Conservation (phyloP, 2,888 invertebrate genomes). For the Drosophila conformis region DNA sequence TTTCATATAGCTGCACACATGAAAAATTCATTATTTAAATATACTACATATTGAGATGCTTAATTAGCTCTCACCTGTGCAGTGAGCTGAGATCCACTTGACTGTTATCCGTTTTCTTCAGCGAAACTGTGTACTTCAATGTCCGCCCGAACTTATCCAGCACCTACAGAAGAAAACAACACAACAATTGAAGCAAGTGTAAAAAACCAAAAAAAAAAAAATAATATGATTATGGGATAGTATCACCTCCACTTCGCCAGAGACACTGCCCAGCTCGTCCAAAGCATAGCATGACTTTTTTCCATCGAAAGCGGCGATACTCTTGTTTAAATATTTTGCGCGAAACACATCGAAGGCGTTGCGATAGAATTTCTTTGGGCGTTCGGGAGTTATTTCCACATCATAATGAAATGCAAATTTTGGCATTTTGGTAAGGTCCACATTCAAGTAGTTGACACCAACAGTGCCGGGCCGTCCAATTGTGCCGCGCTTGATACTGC, state of each 20-base stretch:
- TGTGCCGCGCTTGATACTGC: slow-evolving; percentile 74
- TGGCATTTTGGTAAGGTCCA: slow-evolving; percentile 86
- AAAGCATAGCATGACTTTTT: slow-evolving; percentile 88
- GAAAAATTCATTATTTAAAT: neutral
- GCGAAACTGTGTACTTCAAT: slow-evolving; percentile 66
- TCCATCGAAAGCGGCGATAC: slow-evolving; percentile 90
- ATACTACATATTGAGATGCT: neutral
- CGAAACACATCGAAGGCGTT: slow-evolving; percentile 85
- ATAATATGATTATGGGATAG: neutral
- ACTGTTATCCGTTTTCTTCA: slow-evolving; percentile 74
- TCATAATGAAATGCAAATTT: slow-evolving; percentile 91
- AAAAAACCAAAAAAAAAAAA: neutral
- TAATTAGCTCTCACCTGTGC: slow-evolving; percentile 62
- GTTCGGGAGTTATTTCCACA: slow-evolving; percentile 89
- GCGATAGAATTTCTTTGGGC: slow-evolving; percentile 88
- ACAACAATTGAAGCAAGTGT: neutral
- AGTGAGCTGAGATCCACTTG: slow-evolving; percentile 77
- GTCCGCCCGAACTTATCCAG: slow-evolving; percentile 58
- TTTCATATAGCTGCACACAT: slow-evolving; percentile 70
- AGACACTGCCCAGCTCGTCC: slow-evolving; percentile 42
- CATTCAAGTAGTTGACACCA: slow-evolving; percentile 88
- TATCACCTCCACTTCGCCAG: slow-evolving; percentile 70
- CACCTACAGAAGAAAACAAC: slow-evolving; percentile 55
- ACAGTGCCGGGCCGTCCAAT: slow-evolving; percentile 85
- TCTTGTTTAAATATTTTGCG: slow-evolving; percentile 83